Evolutionary conservation across 1,140 invertebrate genomes (phyloP).

Genomic region (Dolichoris vasculosae): DNA sequence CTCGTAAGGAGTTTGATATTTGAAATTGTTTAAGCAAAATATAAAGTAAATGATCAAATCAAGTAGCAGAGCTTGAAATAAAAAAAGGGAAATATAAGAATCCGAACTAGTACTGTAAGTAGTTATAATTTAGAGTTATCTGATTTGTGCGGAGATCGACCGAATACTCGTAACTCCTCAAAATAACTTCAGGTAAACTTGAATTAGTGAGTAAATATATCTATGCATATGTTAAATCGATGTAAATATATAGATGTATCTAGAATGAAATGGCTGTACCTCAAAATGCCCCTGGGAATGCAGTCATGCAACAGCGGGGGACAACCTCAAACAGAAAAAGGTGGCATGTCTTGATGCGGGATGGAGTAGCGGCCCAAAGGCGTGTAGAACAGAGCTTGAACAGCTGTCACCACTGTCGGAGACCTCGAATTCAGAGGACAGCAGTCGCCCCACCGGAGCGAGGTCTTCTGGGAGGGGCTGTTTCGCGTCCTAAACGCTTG

Average conservation of each 20-base stretch:
- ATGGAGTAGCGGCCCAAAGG: not conserved
- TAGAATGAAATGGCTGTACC: slow-evolving; percentile 54
- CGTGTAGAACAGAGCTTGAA: slow-evolving; percentile 49
- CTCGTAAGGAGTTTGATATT: too few relatives aligned
- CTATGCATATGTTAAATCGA: too few relatives aligned
- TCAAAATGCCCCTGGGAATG: slow-evolving; percentile 68
- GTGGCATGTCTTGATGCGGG: slow-evolving; percentile 14
- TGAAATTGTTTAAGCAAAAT: too few relatives aligned
- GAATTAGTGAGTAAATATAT: too few relatives aligned
- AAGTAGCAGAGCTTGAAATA: too few relatives aligned
- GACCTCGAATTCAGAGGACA: slow-evolving; percentile 76
- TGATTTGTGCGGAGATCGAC: too few relatives aligned
- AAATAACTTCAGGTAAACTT: too few relatives aligned
- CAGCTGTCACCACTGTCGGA: slow-evolving; percentile 63
- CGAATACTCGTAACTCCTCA: too few relatives aligned
- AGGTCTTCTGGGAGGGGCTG: slow-evolving; percentile 95
- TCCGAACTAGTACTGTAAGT: too few relatives aligned
- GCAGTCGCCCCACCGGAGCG: slow-evolving; percentile 94
- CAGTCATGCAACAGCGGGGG: slow-evolving; percentile 74
- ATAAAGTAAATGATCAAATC: too few relatives aligned
- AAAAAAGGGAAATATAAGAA: too few relatives aligned
- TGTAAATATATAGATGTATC: not conserved
- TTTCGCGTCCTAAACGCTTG: slow-evolving; percentile 95
- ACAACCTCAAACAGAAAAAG: slow-evolving; percentile 69
- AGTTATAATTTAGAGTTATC: too few relatives aligned